These are phyloP conservation scores for Labeo catla DNA, from an alignment of 2,113 vertebrate species.

Conservation along the genomic window DNA sequence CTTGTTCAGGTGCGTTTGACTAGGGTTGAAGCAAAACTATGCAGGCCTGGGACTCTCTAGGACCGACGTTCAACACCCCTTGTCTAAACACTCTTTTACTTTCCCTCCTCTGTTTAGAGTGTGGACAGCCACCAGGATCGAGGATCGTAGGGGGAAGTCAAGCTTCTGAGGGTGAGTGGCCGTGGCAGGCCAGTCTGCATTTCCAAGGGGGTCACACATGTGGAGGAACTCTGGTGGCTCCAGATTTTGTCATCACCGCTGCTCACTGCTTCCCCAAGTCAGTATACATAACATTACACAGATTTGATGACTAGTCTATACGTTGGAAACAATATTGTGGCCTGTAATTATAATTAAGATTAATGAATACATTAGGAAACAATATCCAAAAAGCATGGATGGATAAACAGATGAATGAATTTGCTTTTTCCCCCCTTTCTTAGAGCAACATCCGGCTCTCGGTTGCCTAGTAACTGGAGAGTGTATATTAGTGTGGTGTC, in stretches of 20 bases:
- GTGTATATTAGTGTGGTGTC: constrained; percentile 76
- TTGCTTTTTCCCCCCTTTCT: background rate
- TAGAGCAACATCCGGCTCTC: background rate
- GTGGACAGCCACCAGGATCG: constrained; percentile 70
- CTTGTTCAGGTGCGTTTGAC: no score
- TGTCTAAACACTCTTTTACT: background rate
- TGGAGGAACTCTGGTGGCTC: constrained; percentile 80
- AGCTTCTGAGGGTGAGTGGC: constrained; percentile 76
- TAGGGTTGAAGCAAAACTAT: no score
- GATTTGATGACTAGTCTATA: background rate
- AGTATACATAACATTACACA: constrained; percentile 60
- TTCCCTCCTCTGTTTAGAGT: constrained; percentile 69
- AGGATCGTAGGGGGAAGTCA: constrained; percentile 80
- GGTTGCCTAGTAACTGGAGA: constrained; percentile 74
- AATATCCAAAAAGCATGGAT: background rate
- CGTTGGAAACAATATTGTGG: background rate
- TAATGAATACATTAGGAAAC: background rate
- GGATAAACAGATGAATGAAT: background rate
- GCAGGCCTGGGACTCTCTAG: no score
- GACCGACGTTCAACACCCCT: no score
- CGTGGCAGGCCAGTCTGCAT: constrained; percentile 87
- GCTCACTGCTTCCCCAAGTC: constrained; percentile 87
- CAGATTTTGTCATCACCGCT: constrained; percentile 81
- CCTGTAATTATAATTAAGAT: background rate
- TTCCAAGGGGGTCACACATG: constrained; percentile 77